phyloP scores from a whole-genome alignment of 2,113 vertebrate genomes.

The Todiramphus chloris region DNA sequence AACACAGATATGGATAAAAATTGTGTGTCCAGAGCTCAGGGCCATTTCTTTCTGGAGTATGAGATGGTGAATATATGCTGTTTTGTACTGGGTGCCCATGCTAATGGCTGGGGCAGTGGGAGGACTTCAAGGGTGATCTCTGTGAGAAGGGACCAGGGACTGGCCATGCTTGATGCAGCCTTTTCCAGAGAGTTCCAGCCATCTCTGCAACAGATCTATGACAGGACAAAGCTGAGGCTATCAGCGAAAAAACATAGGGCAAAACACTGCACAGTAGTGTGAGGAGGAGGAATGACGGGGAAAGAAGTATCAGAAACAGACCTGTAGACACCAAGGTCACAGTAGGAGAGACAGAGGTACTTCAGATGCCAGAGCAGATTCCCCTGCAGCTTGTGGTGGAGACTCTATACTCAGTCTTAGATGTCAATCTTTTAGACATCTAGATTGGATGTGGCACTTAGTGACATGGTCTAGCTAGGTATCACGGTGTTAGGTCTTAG shows the following conservation, averaged over 20 bases:
- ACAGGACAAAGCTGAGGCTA: not conserved
- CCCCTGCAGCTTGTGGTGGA: not conserved
- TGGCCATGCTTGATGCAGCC: not conserved
- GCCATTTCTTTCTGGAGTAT: not conserved
- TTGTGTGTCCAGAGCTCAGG: not conserved
- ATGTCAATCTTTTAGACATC: not conserved
- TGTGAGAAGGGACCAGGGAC: not conserved
- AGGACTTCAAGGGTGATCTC: not conserved
- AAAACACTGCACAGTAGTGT: not conserved
- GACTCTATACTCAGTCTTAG: not conserved
- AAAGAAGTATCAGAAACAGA: not conserved
- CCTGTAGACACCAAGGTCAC: not conserved
- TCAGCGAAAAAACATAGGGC: fast-evolving
- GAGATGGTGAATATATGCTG: not conserved
- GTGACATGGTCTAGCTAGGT: no score
- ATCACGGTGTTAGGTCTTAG: no score
- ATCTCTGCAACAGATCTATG: not conserved
- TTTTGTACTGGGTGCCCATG: not conserved
- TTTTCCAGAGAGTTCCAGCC: not conserved
- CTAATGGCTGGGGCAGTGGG: not conserved
- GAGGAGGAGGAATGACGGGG: not conserved
- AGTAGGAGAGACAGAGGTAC: not conserved
- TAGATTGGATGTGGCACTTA: not conserved
- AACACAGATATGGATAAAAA: not conserved
- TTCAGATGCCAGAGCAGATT: not conserved